These are phyloP conservation scores for Ennomos quercinarius DNA, from an alignment of 2,888 invertebrate genomes.

Conservation along the genomic window DNA sequence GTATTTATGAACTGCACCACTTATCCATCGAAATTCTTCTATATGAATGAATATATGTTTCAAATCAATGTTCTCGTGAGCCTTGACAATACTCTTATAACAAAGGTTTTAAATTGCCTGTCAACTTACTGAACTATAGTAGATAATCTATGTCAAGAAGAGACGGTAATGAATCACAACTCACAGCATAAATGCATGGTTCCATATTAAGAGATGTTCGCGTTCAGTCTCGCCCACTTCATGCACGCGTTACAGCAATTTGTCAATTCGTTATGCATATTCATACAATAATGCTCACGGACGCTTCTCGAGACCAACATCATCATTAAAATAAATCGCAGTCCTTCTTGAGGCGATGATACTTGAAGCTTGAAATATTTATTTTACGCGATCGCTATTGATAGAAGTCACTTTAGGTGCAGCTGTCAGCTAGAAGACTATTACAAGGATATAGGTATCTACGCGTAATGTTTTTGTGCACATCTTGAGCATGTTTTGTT, in stretches of 20 bases:
- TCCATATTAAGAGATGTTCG: constrained; percentile 34
- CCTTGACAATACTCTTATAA: background rate
- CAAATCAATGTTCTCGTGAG: too few species aligned
- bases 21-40: too few species aligned
- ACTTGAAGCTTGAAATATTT: constrained; percentile 26
- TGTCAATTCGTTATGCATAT: constrained; percentile 39
- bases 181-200: constrained; percentile 29
- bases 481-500: constrained; percentile 9
- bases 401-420: constrained; percentile 1
- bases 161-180: constrained; percentile 38
- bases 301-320: constrained; percentile 33
- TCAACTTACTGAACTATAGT: background rate
- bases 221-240: constrained; percentile 30
- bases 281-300: constrained; percentile 33
- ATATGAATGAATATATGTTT: too few species aligned
- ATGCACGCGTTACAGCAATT: constrained; percentile 33
- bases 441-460: constrained; percentile 6
- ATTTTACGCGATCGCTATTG: constrained; percentile 12
- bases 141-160: constrained; percentile 9
- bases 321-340: constrained; percentile 9
- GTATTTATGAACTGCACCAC: too few species aligned
- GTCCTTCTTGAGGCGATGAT: background rate
- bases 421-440: constrained; percentile 6
- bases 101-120: background rate
- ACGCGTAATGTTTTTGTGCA: constrained; percentile 6